A percentile compares a stretch with the other conserved stretches of the same genome.
Evolutionary conservation across 2,113 vertebrate genomes (phyloP).

Genomic region (cat (Felis catus)): DNA sequence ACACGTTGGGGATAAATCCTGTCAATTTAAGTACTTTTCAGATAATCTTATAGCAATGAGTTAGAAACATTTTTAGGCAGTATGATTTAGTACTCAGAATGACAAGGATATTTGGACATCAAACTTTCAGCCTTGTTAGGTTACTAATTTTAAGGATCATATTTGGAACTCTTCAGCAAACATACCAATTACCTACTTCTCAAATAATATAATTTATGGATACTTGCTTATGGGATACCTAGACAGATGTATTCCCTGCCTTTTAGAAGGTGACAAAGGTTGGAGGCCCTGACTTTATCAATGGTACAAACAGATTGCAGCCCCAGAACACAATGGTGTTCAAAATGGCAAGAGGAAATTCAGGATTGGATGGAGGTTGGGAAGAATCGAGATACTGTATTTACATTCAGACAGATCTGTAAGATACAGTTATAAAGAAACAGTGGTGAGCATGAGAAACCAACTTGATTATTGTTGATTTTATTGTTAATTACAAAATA

Average conservation of each 20-base stretch:
- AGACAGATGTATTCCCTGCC: not conserved
- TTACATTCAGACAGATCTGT: not conserved
- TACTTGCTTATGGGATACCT: not conserved
- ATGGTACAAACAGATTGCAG: not conserved
- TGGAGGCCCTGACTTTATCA: not conserved
- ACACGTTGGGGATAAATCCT: not conserved
- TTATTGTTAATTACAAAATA: constrained; percentile 13
- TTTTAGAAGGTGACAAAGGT: not conserved
- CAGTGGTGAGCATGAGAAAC: not conserved
- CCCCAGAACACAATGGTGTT: not conserved
- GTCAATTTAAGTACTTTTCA: not conserved
- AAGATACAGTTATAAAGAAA: not conserved
- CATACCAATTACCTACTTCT: not conserved
- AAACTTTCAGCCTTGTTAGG: not conserved
- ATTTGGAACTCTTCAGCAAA: not conserved
- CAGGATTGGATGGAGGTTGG: not conserved
- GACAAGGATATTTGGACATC: not conserved
- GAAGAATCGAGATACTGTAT: not conserved
- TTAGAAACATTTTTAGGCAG: not conserved
- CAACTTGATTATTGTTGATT: not conserved
- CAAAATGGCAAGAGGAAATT: not conserved
- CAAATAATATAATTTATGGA: not conserved
- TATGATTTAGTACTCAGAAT: not conserved
- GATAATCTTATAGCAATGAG: not conserved
- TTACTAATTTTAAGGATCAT: not conserved